phyloP scores from a whole-genome alignment of 2,888 invertebrate genomes.

The Drosophila pseudotakahashii region DNA sequence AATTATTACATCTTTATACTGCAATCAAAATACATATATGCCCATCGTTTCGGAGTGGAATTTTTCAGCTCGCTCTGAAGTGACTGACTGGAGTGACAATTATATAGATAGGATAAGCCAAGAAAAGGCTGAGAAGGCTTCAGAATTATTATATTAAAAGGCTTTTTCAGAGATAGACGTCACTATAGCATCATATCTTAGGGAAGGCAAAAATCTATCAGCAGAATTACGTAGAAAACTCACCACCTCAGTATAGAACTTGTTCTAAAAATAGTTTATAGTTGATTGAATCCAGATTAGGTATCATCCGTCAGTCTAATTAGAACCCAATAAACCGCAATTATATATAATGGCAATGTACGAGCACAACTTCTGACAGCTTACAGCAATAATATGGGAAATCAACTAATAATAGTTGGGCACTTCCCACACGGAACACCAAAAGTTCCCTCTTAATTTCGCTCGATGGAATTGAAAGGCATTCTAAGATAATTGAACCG shows the following conservation, averaged over 20 bases:
- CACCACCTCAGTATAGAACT: not conserved
- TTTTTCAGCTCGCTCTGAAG: conserved; percentile 10
- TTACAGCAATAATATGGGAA: conserved; percentile 19
- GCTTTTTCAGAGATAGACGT: not conserved
- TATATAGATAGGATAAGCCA: not conserved
- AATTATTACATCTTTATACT: conserved; percentile 30
- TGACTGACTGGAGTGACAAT: conserved; percentile 8
- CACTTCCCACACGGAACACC: conserved; percentile 20
- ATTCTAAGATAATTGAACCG: conserved; percentile 21
- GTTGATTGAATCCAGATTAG: conserved; percentile 11
- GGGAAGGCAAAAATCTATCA: no score
- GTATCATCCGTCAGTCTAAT: conserved; percentile 5
- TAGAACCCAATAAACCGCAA: conserved; percentile 1
- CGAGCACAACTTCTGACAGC: conserved; percentile 20
- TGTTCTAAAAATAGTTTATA: not conserved
- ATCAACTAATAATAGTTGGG: conserved; percentile 20
- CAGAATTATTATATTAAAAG: not conserved
- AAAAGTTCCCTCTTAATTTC: conserved; percentile 6
- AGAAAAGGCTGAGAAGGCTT: not conserved
- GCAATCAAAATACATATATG: conserved; percentile 9
- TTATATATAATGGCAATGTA: conserved; percentile 17
- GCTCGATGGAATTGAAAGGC: not conserved
- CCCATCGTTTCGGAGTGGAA: conserved; percentile 19
- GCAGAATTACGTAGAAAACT: not conserved
- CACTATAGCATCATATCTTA: no score